Evolutionary conservation across 2,113 vertebrate species (phyloP), one percentile per base, ranked within the genome.

Genomic region (Psilopsiagon aymara): DNA sequence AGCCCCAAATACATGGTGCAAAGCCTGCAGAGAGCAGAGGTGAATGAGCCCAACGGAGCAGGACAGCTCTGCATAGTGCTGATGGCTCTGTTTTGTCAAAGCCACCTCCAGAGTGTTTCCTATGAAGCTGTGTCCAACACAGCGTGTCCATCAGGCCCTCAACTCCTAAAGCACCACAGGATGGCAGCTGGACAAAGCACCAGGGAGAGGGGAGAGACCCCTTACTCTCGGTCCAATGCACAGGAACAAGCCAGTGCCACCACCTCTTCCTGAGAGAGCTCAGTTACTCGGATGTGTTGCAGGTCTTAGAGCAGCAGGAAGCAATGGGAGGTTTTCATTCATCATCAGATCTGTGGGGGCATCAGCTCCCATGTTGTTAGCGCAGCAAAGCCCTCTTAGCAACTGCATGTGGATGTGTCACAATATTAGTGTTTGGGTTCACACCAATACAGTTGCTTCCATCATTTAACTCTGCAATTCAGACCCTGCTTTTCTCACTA

Each of bases 1-100:
- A 82, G n/a, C 28, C 43, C 39, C 52, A 52, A 12, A 39, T 23
- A 47, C 0, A 0, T 4, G 21, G 31, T 44, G 17, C 17, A 44
- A 47, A 76, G 67, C 44, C 67, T 49, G 27, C 33, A 18, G 20
- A n/a, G 19, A 57, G 31, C 0, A 10, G 59, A 66, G 60, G 1
- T 19, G 57, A 83, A 44, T 7, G 52, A 82, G 63, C 13, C 23
- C 4, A 6, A 13, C 10, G 28, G 66, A 46, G 62, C 19, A 49
- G 49, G 25, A 39, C 28, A 88, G 2, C 9, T 49, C 9, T 16
- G 43, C 73, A 64, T 39, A 64, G 43, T 68, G 82, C 39, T 19
- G 11, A 13, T 0, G 11, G 46, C 46, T 86, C 49, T 49, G 41
- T 28, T n/a, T 28, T 35, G 76, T 21, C 6, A 3, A 75, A 59